Evolutionary conservation across 1,140 invertebrate genomes (phyloP).

Genomic region (Carcinoscorpius rotundicauda): DNA sequence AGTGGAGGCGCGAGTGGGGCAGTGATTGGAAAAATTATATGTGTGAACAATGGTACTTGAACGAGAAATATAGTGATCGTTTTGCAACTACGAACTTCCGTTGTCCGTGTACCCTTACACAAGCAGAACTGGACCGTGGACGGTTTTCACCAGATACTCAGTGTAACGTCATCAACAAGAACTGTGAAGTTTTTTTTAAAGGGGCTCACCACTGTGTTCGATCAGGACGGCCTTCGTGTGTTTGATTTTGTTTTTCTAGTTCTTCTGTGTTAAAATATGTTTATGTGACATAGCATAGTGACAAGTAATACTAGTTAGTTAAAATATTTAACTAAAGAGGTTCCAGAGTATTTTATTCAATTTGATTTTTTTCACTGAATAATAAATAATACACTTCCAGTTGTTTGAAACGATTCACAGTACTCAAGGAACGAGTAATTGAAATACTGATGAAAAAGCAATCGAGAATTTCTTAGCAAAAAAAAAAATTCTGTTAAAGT

Average conservation of each 20-base stretch:
- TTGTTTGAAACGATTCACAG: too few relatives aligned
- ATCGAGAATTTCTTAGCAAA: too few relatives aligned
- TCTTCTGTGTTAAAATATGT: too few relatives aligned
- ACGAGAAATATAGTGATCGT: constrained; percentile 71
- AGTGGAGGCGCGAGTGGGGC: constrained; percentile 68
- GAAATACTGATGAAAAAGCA: too few relatives aligned
- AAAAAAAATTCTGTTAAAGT: too few relatives aligned
- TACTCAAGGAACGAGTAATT: too few relatives aligned
- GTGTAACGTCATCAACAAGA: constrained; percentile 74
- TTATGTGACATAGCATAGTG: too few relatives aligned
- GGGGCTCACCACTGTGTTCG: constrained; percentile 83
- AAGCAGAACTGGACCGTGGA: constrained; percentile 82
- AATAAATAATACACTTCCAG: too few relatives aligned
- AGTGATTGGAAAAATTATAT: constrained; percentile 56
- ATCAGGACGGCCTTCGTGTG: constrained; percentile 79
- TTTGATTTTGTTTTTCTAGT: background rate
- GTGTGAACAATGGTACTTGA: constrained; percentile 77
- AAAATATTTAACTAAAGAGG: too few relatives aligned
- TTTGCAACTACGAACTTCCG: constrained; percentile 62
- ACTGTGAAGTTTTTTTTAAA: constrained; percentile 75
- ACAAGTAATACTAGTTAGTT: too few relatives aligned
- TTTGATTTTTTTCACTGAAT: too few relatives aligned
- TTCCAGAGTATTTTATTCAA: too few relatives aligned
- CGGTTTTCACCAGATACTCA: constrained; percentile 78
- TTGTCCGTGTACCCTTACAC: constrained; percentile 83